These are phyloP conservation scores for Diuraphis noxia DNA, from an alignment of 1,140 invertebrate genomes.

Conservation along the genomic window DNA sequence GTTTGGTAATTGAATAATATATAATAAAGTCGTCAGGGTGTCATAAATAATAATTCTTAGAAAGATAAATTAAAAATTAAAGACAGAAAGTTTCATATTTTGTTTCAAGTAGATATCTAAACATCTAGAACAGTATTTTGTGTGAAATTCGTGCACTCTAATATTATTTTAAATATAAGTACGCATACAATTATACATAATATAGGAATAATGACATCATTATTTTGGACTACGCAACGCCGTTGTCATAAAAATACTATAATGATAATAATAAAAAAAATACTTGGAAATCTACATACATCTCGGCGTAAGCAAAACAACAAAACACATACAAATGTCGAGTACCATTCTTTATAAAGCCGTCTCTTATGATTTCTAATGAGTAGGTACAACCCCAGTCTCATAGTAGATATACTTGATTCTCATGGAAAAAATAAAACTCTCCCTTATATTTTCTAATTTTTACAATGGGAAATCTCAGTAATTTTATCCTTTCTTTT, in stretches of 20 bases:
- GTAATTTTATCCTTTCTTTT: neutral
- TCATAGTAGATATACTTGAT: conserved; percentile 10
- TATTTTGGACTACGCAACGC: conserved; percentile 26
- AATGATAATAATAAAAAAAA: neutral
- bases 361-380: neutral
- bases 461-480: conserved; percentile 15
- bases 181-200: neutral
- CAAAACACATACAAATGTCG: conserved; percentile 17
- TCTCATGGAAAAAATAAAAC: neutral
- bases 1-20: neutral
- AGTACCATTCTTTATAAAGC: conserved; percentile 20
- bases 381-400: neutral
- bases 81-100: too few relatives aligned
- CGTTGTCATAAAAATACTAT: conserved; percentile 18
- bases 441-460: neutral
- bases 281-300: neutral
- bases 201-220: neutral
- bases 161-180: neutral
- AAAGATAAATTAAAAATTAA: neutral
- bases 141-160: neutral
- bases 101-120: neutral
- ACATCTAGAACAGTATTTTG: neutral
- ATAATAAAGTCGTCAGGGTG: neutral
- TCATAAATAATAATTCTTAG: neutral
- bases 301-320: neutral